Conservation (phyloP, 2,888 invertebrate species). For the Dynastes hyllus region DNA sequence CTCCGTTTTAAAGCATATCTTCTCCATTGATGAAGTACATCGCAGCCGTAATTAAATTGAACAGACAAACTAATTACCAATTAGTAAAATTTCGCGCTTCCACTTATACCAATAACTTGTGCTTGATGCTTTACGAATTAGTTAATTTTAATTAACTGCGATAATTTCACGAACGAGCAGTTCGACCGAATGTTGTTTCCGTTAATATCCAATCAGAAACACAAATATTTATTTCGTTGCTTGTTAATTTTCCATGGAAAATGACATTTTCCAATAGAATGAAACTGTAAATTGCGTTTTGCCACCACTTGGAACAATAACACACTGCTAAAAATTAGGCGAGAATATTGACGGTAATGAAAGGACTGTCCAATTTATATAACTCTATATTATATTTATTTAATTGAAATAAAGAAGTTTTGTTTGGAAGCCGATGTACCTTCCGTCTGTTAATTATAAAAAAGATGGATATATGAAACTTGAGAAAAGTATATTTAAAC, state of each 20-base stretch:
- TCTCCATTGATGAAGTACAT: constrained; percentile 21
- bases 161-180: constrained; percentile 56
- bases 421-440: too few species aligned
- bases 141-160: constrained; percentile 63
- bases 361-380: neutral
- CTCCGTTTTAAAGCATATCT: neutral
- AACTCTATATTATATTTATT: too few species aligned
- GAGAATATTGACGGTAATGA: neutral
- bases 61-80: constrained; percentile 59
- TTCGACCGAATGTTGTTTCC: constrained; percentile 43
- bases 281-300: constrained; percentile 10
- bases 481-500: too few species aligned
- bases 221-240: constrained; percentile 46
- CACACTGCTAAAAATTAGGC: neutral
- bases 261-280: constrained; percentile 17
- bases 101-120: constrained; percentile 60
- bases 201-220: constrained; percentile 50
- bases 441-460: too few species aligned
- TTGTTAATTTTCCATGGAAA: constrained; percentile 45
- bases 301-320: constrained; percentile 3
- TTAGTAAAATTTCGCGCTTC: constrained; percentile 56
- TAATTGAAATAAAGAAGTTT: too few species aligned
- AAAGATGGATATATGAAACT: too few species aligned
- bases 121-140: constrained; percentile 62
- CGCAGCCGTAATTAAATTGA: constrained; percentile 54